These are phyloP conservation scores for Galaxea fascicularis DNA, from an alignment of 92 coral and sea anemone species.

Conservation along the genomic window DNA sequence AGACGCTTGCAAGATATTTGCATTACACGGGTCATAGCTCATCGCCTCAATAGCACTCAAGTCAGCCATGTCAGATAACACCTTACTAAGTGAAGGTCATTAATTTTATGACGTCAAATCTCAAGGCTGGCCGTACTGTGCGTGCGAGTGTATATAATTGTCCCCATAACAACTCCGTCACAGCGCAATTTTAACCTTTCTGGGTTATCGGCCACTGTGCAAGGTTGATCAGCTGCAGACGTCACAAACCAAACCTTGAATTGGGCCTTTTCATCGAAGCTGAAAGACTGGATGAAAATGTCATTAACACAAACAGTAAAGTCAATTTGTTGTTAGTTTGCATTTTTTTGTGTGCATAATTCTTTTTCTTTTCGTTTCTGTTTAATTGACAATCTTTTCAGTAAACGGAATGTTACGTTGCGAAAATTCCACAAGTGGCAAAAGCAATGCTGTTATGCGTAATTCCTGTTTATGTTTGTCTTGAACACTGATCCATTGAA, in stretches of 20 bases:
- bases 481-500: background rate
- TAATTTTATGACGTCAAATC: background rate
- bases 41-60: background rate
- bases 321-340: background rate
- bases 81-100: background rate
- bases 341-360: background rate
- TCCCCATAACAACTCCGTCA: background rate
- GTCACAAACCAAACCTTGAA: background rate
- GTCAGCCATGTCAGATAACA: background rate
- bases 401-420: slow-evolving; percentile 23
- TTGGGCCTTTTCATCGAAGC: background rate
- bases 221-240: background rate
- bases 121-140: background rate
- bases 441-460: background rate
- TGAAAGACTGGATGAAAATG: background rate
- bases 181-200: background rate
- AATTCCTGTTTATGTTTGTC: slow-evolving; percentile 40
- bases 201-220: background rate
- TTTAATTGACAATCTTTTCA: background rate
- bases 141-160: background rate
- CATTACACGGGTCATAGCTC: background rate
- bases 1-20: background rate
- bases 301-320: no score
- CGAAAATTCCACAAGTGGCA: background rate
- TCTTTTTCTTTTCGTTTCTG: background rate